Evolutionary conservation across 2,888 invertebrate species (phyloP).

Genomic region (Euplagia quadripunctaria): DNA sequence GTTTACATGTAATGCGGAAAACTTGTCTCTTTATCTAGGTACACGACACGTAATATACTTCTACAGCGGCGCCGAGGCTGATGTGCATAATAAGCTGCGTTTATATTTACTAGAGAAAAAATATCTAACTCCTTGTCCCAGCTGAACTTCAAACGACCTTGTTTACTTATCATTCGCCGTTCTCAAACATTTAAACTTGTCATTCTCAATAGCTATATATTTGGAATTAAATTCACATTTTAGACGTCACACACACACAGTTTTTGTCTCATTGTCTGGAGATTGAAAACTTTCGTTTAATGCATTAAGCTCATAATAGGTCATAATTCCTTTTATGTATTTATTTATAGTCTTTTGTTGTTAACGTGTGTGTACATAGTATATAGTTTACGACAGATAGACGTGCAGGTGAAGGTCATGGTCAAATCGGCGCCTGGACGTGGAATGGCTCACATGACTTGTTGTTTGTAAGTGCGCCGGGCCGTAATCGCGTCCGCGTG

Average conservation of each 20-base stretch:
- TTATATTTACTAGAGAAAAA: conserved; percentile 27
- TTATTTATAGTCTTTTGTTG: conserved; percentile 60
- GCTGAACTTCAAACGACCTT: conserved; percentile 40
- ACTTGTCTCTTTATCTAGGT: conserved; percentile 39
- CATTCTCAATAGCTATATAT: conserved; percentile 30
- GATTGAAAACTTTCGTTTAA: conserved; percentile 57
- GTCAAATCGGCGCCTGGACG: conserved; percentile 69
- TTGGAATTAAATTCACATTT: not conserved
- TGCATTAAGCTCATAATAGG: conserved; percentile 25
- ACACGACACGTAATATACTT: conserved; percentile 34
- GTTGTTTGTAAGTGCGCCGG: conserved; percentile 62
- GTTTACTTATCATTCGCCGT: conserved; percentile 37
- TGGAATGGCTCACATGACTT: conserved; percentile 74
- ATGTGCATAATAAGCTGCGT: conserved; percentile 43
- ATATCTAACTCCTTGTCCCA: not conserved
- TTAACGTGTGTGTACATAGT: conserved; percentile 56
- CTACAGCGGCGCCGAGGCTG: conserved; percentile 43
- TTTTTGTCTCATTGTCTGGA: conserved; percentile 49
- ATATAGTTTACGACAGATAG: conserved; percentile 63
- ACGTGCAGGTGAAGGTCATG: conserved; percentile 78
- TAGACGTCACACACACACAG: not conserved
- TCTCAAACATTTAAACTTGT: conserved; percentile 36
- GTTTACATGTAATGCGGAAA: conserved; percentile 63
- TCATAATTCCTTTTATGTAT: conserved; percentile 40
- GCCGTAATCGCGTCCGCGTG: conserved; percentile 57